phyloP scores from a whole-genome alignment of 2,888 invertebrate species.

The Platycnemis pennipes region DNA sequence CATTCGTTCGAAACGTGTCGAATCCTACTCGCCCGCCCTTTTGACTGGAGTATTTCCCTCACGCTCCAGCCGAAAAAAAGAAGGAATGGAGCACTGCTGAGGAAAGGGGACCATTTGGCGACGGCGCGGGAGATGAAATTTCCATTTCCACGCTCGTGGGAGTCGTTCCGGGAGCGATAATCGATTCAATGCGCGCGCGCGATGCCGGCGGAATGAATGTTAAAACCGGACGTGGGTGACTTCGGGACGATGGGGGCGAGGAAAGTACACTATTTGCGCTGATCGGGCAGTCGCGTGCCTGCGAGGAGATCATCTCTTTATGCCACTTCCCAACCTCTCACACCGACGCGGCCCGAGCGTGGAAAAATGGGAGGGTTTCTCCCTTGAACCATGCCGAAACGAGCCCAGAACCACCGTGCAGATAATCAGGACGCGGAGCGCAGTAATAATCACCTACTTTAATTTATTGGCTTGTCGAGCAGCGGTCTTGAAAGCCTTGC shows the following conservation, averaged over 20 bases:
- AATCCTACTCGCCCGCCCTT: not conserved
- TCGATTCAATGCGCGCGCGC: not conserved
- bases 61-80: not conserved
- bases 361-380: not conserved
- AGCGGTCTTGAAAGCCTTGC: not conserved
- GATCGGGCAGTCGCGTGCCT: not conserved
- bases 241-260: not conserved
- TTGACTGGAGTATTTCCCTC: not conserved
- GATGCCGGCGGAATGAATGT: not conserved
- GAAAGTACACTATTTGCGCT: not conserved
- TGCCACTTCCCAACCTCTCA: not conserved
- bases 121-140: not conserved
- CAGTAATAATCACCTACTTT: not conserved
- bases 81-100: not conserved
- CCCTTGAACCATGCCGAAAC: not conserved
- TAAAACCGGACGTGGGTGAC: not conserved
- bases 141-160: not conserved
- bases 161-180: conserved; percentile 5
- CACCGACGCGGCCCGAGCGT: not conserved
- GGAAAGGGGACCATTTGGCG: not conserved
- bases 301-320: not conserved
- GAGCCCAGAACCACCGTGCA: not conserved
- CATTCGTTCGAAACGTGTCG: not conserved
- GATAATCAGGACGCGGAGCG: not conserved
- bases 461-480: not conserved